phyloP scores from a whole-genome alignment of 2,888 invertebrate genomes.

The Neoitamus cyanurus region DNA sequence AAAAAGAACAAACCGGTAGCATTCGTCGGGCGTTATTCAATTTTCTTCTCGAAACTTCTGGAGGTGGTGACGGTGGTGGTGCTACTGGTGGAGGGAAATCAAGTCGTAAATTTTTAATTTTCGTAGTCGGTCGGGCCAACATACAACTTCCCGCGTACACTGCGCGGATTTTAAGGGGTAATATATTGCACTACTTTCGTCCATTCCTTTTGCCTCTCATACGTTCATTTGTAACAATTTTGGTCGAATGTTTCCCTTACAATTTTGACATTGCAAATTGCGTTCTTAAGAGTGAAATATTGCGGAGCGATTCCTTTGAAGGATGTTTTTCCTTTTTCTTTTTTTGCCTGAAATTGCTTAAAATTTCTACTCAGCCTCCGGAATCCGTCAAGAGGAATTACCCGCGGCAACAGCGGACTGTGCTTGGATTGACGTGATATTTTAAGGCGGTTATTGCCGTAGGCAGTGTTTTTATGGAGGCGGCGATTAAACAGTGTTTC shows the following conservation, averaged over 20 bases:
- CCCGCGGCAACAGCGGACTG: background rate
- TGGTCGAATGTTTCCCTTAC: background rate
- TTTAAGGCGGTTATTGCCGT: background rate
- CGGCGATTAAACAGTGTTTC: background rate
- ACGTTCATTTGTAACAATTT: background rate
- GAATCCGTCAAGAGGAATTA: background rate
- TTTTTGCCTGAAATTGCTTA: background rate
- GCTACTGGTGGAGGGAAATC: too few species aligned
- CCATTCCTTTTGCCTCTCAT: background rate
- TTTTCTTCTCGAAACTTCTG: background rate
- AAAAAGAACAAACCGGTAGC: background rate
- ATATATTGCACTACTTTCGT: background rate
- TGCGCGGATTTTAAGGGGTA: background rate
- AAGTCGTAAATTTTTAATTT: slow-evolving; percentile 28
- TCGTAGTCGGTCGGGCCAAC: background rate
- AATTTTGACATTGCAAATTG: slow-evolving; percentile 16
- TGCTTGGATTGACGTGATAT: background rate
- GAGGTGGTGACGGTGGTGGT: background rate
- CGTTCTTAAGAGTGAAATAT: background rate
- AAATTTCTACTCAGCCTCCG: background rate
- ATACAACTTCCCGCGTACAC: background rate
- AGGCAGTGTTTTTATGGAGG: background rate
- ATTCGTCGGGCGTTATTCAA: background rate
- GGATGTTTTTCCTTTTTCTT: background rate
- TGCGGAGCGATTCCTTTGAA: slow-evolving; percentile 9